These are phyloP conservation scores for Karalla daura DNA, from an alignment of 2,797 vertebrate species.

Conservation along the genomic window DNA sequence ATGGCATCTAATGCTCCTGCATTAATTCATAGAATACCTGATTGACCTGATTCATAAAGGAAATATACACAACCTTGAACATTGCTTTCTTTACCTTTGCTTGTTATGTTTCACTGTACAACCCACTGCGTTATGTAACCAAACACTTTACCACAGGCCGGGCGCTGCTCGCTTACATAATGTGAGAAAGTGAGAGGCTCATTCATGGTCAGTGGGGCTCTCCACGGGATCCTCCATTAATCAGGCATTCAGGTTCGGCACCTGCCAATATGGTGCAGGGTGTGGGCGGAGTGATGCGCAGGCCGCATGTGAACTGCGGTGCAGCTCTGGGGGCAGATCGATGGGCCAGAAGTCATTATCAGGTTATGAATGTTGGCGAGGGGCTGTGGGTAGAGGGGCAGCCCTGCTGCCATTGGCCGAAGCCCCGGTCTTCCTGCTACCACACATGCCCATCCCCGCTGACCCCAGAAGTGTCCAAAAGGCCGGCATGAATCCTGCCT, in stretches of 20 bases:
- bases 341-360: slow-evolving; percentile 81
- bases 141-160: background rate
- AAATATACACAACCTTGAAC: background rate
- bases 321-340: slow-evolving; percentile 71
- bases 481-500: slow-evolving; percentile 70
- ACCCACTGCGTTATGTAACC: slow-evolving; percentile 20
- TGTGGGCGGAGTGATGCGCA: slow-evolving; percentile 59
- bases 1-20: background rate
- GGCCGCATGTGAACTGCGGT: slow-evolving; percentile 53
- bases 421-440: slow-evolving; percentile 40
- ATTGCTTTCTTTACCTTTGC: background rate
- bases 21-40: background rate
- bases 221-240: slow-evolving; percentile 62
- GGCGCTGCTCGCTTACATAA: slow-evolving; percentile 58
- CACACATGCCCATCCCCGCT: slow-evolving; percentile 74
- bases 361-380: slow-evolving; percentile 71
- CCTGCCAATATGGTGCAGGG: slow-evolving; percentile 70
- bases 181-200: slow-evolving; percentile 57
- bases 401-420: slow-evolving; percentile 60
- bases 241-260: slow-evolving; percentile 66
- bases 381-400: slow-evolving; percentile 58
- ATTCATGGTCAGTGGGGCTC: slow-evolving; percentile 21
- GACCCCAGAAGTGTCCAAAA: slow-evolving; percentile 77
- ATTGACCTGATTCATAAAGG: background rate
- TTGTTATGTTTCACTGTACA: slow-evolving; percentile 2